Evolutionary conservation across 2,113 vertebrate genomes (phyloP).

Genomic region (Petrocephalus zakoni): DNA sequence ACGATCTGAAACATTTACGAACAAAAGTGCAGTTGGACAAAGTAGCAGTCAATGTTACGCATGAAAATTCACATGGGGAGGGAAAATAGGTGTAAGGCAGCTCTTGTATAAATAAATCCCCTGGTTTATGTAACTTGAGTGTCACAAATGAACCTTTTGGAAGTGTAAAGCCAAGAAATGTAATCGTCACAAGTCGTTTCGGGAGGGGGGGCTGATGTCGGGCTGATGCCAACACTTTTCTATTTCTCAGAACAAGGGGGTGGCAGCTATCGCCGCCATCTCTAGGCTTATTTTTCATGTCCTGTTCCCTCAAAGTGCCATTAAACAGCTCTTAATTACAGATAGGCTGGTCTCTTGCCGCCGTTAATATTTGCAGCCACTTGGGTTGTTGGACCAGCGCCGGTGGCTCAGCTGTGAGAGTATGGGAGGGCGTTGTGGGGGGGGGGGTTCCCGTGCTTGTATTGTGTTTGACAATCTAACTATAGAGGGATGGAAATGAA

Average conservation of each 20-base stretch:
- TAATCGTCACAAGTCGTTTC: background rate
- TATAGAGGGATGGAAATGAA: background rate
- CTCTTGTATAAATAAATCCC: background rate
- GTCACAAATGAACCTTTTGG: background rate
- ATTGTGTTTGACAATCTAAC: background rate
- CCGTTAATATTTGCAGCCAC: conserved; percentile 15
- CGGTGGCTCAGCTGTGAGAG: conserved; percentile 1
- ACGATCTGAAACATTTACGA: background rate
- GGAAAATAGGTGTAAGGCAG: background rate
- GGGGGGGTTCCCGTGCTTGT: background rate
- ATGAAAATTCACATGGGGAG: background rate
- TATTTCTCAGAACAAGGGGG: background rate
- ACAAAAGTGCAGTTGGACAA: background rate
- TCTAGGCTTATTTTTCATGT: background rate
- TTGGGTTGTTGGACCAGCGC: background rate
- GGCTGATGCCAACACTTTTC: background rate
- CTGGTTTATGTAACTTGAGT: background rate
- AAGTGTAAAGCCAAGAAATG: background rate
- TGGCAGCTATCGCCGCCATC: background rate
- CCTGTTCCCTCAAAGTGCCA: background rate
- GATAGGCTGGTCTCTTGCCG: background rate
- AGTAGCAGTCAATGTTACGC: background rate
- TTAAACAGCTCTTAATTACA: conserved; percentile 18
- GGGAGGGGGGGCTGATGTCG: background rate
- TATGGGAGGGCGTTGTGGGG: background rate